Conservation (phyloP, 2,113 vertebrate genomes). For the Guaruba guarouba region DNA sequence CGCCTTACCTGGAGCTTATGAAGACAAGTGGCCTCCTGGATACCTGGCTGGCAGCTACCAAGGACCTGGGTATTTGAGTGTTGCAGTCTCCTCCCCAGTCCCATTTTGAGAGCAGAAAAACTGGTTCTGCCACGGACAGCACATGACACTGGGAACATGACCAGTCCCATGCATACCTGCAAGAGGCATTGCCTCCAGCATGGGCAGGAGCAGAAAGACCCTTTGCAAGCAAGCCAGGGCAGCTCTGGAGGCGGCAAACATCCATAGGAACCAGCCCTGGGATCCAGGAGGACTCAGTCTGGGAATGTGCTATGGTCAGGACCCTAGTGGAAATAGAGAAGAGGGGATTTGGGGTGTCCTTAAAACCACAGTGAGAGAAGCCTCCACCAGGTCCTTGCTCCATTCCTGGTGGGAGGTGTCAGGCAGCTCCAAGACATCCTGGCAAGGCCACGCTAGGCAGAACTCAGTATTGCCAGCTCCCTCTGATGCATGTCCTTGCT, state of each 20-base stretch:
- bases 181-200: background rate
- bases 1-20: background rate
- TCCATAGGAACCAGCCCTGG: background rate
- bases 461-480: background rate
- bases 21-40: background rate
- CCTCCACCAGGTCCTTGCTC: background rate
- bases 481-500: background rate
- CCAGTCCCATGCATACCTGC: background rate
- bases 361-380: background rate
- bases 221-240: background rate
- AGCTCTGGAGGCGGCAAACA: background rate
- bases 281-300: background rate
- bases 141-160: background rate
- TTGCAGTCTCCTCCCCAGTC: constrained; percentile 22
- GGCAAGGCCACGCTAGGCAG: background rate
- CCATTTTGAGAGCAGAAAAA: constrained; percentile 42
- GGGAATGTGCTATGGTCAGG: background rate
- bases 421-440: background rate
- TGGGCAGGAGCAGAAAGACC: background rate
- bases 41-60: background rate
- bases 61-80: background rate
- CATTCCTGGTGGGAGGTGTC: background rate
- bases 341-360: background rate
- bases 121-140: constrained; percentile 7
- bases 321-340: background rate